Evolutionary conservation across 2,113 vertebrate species (phyloP).

Genomic region (Lontra canadensis): DNA sequence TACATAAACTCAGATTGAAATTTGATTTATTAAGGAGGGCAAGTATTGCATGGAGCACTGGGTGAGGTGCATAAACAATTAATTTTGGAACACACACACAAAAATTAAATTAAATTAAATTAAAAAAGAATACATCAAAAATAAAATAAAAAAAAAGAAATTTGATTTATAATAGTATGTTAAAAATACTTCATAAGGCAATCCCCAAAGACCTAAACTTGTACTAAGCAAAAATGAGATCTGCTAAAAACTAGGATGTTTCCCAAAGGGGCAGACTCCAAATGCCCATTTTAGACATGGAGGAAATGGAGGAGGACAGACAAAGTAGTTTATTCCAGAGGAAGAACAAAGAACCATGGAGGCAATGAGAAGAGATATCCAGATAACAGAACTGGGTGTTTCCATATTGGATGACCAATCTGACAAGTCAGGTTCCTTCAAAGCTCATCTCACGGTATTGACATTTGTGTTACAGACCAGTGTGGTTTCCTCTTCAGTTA

Average conservation of each 20-base stretch:
- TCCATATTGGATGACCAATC: neutral
- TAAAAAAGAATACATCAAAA: too few species aligned
- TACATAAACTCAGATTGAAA: neutral
- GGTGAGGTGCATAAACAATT: too few species aligned
- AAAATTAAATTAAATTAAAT: neutral
- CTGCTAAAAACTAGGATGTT: neutral
- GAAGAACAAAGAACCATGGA: neutral
- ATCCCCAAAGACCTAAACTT: neutral
- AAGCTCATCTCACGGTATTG: neutral
- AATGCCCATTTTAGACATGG: neutral
- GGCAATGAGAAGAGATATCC: neutral
- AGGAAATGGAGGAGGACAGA: neutral
- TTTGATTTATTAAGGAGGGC: too few species aligned
- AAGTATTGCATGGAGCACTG: too few species aligned
- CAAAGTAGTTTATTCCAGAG: neutral
- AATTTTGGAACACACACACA: too few species aligned
- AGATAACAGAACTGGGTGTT: neutral
- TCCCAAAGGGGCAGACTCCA: neutral
- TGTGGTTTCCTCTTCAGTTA: neutral
- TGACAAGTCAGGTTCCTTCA: neutral
- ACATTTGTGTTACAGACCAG: neutral
- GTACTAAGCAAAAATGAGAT: neutral
- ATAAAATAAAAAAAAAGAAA: neutral
- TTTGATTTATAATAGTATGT: neutral
- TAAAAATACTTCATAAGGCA: neutral